Evolutionary conservation across 2,113 vertebrate genomes (phyloP), one percentile per base, ranked within the genome.

Genomic region (Thamnaconus septentrionalis): DNA sequence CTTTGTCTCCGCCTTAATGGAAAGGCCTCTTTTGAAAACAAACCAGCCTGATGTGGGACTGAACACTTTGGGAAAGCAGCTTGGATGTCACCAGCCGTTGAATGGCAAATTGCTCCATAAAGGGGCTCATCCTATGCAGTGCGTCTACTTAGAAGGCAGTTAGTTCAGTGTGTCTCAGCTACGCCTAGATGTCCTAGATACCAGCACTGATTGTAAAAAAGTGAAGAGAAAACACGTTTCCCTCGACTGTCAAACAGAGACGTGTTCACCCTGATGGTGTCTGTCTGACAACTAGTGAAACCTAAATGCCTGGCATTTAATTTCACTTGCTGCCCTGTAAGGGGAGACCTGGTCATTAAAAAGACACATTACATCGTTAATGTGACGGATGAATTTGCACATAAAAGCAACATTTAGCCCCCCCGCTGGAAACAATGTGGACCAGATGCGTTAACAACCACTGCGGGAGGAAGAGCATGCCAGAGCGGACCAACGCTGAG

Each of bases 1-100:
- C 57, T 55, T 4, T 41, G 9, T 9, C 51, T 42, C 53, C 54
- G 50, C 66, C 66, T 77, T 76, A 64, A 53, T 78, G 83, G 76
- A 83, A 76, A 63, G 44, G 18, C 18, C 56, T 61, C 71, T 82
- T 83, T 83, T 82, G 81, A 85, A 87, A 87, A 69, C 82, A 77
- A 64, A 73, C 73, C 74, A 65, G 65, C 69, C 46, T 77, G 82
- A 76, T 49, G 66, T 79, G 75, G 84, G 78, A 59, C 69, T 42
- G 61, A 0, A 5, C 4, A 51, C 67, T 76, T 72, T 81, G 71
- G 81, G 79, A 73, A 39, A 41, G 61, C 64, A 42, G 66, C 66
- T 78, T 64, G n/a, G 68, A 68, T 75, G 69, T 66, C 64, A 61
- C 9, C 45, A 52, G 56, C 61, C 56, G 61, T 31, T 66, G 74